These are phyloP conservation scores for Metridium senile DNA, from an alignment of 92 coral and sea anemone species.

Conservation along the genomic window DNA sequence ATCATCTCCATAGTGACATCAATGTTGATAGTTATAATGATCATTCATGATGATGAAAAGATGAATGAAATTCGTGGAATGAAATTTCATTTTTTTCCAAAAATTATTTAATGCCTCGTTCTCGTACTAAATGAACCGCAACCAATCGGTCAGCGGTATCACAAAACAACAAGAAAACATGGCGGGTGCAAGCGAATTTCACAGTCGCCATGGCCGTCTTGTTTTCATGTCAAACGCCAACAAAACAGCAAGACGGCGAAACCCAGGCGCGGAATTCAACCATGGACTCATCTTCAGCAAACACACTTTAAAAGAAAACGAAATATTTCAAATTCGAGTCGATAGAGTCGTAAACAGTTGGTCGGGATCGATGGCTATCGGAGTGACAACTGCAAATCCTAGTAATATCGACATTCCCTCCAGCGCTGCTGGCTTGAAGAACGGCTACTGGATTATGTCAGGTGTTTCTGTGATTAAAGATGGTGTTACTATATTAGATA, in stretches of 20 bases:
- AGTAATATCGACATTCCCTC: slow-evolving; percentile 78
- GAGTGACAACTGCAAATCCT: slow-evolving; percentile 87
- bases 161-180: slow-evolving; percentile 61
- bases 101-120: too few relatives aligned
- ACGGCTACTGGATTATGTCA: slow-evolving; percentile 97
- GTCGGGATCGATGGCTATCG: slow-evolving; percentile 94
- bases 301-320: slow-evolving; percentile 51
- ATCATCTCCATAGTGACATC: too few relatives aligned
- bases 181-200: slow-evolving; percentile 67
- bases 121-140: not conserved
- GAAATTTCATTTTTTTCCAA: too few relatives aligned
- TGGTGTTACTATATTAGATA: slow-evolving; percentile 79
- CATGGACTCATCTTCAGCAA: slow-evolving; percentile 93
- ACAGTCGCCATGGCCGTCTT: slow-evolving; percentile 81
- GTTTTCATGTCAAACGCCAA: slow-evolving; percentile 75
- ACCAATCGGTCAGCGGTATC: slow-evolving; percentile 53
- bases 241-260: slow-evolving; percentile 83
- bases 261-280: slow-evolving; percentile 89
- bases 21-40: too few relatives aligned
- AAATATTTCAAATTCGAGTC: slow-evolving; percentile 82
- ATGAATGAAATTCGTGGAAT: too few relatives aligned
- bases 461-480: slow-evolving; percentile 86
- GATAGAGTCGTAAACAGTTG: slow-evolving; percentile 82
- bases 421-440: slow-evolving; percentile 79
- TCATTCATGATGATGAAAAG: too few relatives aligned